These are phyloP conservation scores for Ailurus styani DNA, from an alignment of 2,113 vertebrate species.

Conservation along the genomic window DNA sequence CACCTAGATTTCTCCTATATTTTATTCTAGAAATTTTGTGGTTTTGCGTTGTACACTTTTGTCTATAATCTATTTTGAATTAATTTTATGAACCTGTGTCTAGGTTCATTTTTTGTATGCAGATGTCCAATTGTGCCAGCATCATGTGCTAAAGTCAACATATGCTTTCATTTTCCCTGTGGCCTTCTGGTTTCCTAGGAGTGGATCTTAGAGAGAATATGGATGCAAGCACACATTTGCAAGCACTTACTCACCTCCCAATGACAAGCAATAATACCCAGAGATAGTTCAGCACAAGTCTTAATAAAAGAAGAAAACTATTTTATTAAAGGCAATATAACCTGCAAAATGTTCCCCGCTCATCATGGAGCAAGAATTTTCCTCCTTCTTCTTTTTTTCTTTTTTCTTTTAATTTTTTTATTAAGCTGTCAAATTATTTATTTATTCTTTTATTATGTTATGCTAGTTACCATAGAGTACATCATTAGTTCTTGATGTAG, in stretches of 20 bases:
- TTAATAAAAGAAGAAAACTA: neutral
- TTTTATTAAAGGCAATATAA: neutral
- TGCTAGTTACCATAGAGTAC: too few relatives aligned
- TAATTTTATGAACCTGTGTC: neutral
- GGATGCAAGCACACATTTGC: neutral
- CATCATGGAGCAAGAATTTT: neutral
- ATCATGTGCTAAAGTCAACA: neutral
- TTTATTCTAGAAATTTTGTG: neutral
- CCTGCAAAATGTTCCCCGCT: neutral
- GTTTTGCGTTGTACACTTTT: neutral
- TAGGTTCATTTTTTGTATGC: neutral
- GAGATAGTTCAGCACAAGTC: neutral
- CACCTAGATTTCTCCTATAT: neutral
- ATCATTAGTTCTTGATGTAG: too few relatives aligned
- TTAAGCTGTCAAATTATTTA: too few relatives aligned
- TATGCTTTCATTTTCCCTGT: neutral
- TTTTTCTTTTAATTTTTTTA: too few relatives aligned
- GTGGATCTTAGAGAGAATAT: neutral
- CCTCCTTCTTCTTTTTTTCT: neutral
- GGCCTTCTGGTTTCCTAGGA: neutral
- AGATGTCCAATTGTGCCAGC: neutral
- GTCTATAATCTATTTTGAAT: neutral
- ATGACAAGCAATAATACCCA: neutral
- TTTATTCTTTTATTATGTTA: too few relatives aligned
- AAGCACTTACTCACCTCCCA: neutral